A percentile compares a stretch with the other conserved stretches of the same genome.
These are phyloP conservation scores for Arnoldichthys spilopterus DNA, from an alignment of 2,797 vertebrate genomes.

Conservation along the genomic window DNA sequence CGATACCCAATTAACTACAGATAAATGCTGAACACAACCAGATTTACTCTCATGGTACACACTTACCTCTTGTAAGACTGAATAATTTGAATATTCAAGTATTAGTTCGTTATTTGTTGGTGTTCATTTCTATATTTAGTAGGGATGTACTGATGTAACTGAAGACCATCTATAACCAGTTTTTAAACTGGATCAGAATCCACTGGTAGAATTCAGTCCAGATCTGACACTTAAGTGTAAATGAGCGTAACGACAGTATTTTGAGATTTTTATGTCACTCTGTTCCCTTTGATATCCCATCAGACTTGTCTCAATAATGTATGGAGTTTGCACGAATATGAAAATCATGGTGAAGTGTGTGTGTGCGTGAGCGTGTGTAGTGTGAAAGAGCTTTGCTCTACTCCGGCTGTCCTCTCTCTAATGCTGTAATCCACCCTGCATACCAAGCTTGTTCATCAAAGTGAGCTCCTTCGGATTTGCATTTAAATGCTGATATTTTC, in stretches of 20 bases:
- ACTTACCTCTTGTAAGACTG: too few relatives aligned
- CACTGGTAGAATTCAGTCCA: not conserved
- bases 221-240: not conserved
- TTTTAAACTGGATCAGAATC: constrained; percentile 20
- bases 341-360: constrained; percentile 10
- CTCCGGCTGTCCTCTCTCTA: constrained; percentile 8
- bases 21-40: too few relatives aligned
- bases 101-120: not conserved
- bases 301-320: not conserved
- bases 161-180: not conserved
- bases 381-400: constrained; percentile 1
- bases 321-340: not conserved
- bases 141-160: too few relatives aligned
- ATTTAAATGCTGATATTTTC: constrained; percentile 33
- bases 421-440: constrained; percentile 32
- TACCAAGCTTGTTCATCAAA: constrained; percentile 1
- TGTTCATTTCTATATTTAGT: too few relatives aligned
- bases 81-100: too few relatives aligned
- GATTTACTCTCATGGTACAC: too few relatives aligned
- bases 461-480: constrained; percentile 35
- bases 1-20: too few relatives aligned
- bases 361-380: too few relatives aligned
- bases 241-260: not conserved
- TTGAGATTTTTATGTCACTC: not conserved
- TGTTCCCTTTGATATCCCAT: not conserved